A percentile compares a stretch with the other conserved stretches of the same genome.
These are phyloP conservation scores for Coenonympha arcania DNA, from an alignment of 2,888 invertebrate genomes.

Conservation along the genomic window DNA sequence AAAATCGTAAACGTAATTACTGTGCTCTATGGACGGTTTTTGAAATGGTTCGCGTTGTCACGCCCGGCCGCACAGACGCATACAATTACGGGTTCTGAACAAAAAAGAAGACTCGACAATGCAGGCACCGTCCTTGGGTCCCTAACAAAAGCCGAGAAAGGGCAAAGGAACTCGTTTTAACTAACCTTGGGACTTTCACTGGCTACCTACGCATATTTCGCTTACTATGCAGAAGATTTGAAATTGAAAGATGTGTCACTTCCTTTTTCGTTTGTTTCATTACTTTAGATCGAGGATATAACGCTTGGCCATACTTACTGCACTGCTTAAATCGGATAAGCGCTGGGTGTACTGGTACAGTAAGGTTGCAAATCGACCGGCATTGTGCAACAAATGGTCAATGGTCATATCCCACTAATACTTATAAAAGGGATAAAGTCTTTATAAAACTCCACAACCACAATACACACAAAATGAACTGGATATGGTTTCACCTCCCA, in stretches of 20 bases:
- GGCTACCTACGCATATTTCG: constrained; percentile 59
- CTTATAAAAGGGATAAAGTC: too few relatives aligned
- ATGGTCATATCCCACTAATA: too few relatives aligned
- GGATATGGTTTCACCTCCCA: too few relatives aligned
- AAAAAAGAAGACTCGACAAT: constrained; percentile 67
- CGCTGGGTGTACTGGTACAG: too few relatives aligned
- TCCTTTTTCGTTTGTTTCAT: constrained; percentile 7
- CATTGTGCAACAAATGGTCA: too few relatives aligned
- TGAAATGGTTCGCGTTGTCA: constrained; percentile 51
- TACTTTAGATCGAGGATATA: too few relatives aligned
- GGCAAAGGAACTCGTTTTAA: constrained; percentile 70
- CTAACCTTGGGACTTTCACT: constrained; percentile 72
- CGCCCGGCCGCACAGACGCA: constrained; percentile 64
- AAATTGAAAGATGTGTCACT: constrained; percentile 4
- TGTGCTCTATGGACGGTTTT: constrained; percentile 48
- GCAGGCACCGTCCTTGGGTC: constrained; percentile 66
- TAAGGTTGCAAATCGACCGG: too few relatives aligned
- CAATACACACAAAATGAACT: too few relatives aligned
- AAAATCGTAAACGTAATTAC: neutral
- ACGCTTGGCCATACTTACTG: too few relatives aligned
- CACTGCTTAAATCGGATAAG: too few relatives aligned
- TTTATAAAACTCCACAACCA: too few relatives aligned
- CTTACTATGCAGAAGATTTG: constrained; percentile 15
- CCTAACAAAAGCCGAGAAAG: constrained; percentile 72
- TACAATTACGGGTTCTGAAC: constrained; percentile 60